These are phyloP conservation scores for Eidolon dupreanum DNA, from an alignment of 2,797 vertebrate species.

Conservation along the genomic window DNA sequence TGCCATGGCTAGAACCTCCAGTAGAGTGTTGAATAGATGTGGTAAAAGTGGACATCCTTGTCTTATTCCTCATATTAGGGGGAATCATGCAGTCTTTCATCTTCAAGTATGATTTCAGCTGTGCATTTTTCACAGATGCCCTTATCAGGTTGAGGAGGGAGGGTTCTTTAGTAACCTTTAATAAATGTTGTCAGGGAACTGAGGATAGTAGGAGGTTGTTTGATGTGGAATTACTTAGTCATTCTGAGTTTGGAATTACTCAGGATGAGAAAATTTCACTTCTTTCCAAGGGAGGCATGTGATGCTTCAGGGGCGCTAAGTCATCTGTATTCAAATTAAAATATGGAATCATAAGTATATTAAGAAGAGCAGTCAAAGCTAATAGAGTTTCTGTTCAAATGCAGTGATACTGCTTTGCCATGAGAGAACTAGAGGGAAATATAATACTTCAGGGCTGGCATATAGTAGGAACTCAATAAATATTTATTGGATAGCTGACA, in stretches of 20 bases:
- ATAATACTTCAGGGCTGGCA: not conserved
- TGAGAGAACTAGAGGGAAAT: not conserved
- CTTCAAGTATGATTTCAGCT: not conserved
- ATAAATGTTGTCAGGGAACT: not conserved
- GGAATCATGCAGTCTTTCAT: not conserved
- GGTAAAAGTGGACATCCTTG: not conserved
- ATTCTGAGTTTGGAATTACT: not conserved
- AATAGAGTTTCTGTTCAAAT: not conserved
- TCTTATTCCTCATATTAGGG: not conserved
- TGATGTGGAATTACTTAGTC: not conserved
- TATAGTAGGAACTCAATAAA: not conserved
- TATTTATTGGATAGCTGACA: not conserved
- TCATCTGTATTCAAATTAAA: not conserved
- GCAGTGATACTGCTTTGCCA: not conserved
- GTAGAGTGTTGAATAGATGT: not conserved
- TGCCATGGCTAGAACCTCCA: not conserved
- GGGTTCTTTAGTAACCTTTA: not conserved
- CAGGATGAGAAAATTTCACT: not conserved
- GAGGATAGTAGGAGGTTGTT: not conserved
- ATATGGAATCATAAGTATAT: not conserved
- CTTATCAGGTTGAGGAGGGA: not conserved
- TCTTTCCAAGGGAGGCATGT: not conserved
- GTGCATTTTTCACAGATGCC: not conserved
- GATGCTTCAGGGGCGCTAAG: not conserved
- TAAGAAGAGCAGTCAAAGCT: constrained; percentile 6